phyloP scores from a whole-genome alignment of 2,113 vertebrate genomes.

The Oreochromis spilurus region DNA sequence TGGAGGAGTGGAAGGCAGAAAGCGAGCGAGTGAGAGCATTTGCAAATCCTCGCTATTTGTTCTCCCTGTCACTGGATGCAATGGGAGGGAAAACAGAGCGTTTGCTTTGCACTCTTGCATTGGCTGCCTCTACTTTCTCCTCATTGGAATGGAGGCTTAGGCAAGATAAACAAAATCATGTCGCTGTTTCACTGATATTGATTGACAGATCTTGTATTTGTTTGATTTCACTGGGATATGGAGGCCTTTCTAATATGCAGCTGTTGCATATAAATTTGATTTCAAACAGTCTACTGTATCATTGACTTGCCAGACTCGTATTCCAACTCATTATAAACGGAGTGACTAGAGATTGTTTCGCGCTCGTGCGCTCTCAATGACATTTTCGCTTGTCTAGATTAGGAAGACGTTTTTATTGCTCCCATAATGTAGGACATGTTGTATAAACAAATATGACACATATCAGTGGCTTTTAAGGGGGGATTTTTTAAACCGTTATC shows the following conservation, averaged over 20 bases:
- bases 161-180: slow-evolving; percentile 28
- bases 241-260: background rate
- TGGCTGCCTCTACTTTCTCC: slow-evolving; percentile 14
- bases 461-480: background rate
- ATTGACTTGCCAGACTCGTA: background rate
- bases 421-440: background rate
- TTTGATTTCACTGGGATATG: slow-evolving; percentile 4
- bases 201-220: slow-evolving; percentile 12
- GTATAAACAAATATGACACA: slow-evolving; percentile 1
- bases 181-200: background rate
- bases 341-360: slow-evolving; percentile 19
- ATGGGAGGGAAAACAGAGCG: slow-evolving; percentile 32
- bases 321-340: slow-evolving; percentile 4
- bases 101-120: slow-evolving; percentile 42
- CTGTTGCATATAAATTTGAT: slow-evolving; percentile 9
- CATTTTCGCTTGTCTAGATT: background rate
- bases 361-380: background rate
- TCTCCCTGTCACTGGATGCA: slow-evolving; percentile 32
- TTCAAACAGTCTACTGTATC: background rate
- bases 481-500: background rate
- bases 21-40: background rate
- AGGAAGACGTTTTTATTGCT: background rate
- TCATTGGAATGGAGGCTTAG: slow-evolving; percentile 11
- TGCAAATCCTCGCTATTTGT: slow-evolving; percentile 36
- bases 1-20: background rate